A percentile compares a stretch with the other conserved stretches of the same genome.
Evolutionary conservation across 2,797 vertebrate genomes (phyloP).

Genomic region (Sebastes diploproa): DNA sequence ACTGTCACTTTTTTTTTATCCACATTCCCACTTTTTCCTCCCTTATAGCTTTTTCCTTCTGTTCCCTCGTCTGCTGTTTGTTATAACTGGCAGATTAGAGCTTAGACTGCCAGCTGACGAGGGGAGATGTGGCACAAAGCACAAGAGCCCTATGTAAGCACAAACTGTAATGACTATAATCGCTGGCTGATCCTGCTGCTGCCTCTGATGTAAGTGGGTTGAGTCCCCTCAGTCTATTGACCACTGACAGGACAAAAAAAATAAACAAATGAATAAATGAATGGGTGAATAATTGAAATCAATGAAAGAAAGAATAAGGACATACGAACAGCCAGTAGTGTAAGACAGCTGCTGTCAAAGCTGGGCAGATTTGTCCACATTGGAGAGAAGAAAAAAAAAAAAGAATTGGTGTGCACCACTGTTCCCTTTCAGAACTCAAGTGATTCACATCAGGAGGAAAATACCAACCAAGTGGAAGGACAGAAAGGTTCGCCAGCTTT

Average conservation of each 20-base stretch:
- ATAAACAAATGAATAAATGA: conserved; percentile 1
- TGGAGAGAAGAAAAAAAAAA: conserved; percentile 45
- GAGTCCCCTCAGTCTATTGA: conserved; percentile 38
- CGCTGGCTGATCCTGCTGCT: conserved; percentile 70
- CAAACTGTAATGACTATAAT: conserved; percentile 79
- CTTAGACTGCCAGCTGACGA: conserved; percentile 74
- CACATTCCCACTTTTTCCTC: neutral
- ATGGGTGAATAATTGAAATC: neutral
- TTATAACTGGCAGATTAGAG: conserved; percentile 70
- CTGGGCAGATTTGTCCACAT: conserved; percentile 23
- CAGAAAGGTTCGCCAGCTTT: conserved; percentile 28
- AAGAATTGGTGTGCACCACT: conserved; percentile 42
- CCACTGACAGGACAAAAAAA: conserved; percentile 18
- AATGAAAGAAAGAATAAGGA: neutral
- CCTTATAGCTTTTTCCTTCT: conserved; percentile 26
- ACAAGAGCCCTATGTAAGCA: conserved; percentile 73
- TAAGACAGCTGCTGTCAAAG: conserved; percentile 28
- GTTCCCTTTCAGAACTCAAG: conserved; percentile 34
- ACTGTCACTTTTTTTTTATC: neutral
- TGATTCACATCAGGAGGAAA: conserved; percentile 47
- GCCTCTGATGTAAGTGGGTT: conserved; percentile 55
- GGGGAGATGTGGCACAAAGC: conserved; percentile 73
- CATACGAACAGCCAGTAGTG: neutral
- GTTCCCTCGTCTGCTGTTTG: conserved; percentile 67
- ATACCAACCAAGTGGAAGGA: conserved; percentile 24